Base-by-base conservation (phyloP, 2,888 invertebrate species). In the Alviniconcha strummeri region DNA sequence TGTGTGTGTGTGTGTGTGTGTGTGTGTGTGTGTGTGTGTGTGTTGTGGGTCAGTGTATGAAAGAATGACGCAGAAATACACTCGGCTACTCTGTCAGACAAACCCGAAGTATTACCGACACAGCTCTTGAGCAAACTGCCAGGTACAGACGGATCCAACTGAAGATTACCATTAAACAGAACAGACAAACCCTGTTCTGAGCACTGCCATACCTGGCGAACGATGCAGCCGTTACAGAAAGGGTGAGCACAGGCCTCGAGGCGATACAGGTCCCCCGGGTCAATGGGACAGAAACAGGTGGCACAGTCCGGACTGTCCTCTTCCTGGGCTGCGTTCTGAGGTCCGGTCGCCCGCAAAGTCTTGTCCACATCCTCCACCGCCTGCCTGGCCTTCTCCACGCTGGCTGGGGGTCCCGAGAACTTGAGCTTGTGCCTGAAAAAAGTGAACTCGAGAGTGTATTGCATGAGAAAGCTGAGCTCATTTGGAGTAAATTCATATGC, bases 181-280 rank as follows among this genome's bases (percentile, higher is more conserved):
- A 36, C 36, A 0, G 36, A 36, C 36, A 36, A 3, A 36, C 36
- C 3, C 36, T 36, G 36, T 36, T 36, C 36, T 36, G 36, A 36
- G 36, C 36, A 36, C 36, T 36, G n/a, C 36, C 57, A 64, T 64
- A 79, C 64, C 79, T 88, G 88, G 11, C 79, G 79, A 17, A 85
- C 85, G 8, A 90, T 69, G 82, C 92, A 93, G 4, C 86, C 86
- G 5, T 78, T 82, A 83, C 92, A 93, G 80, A 91, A 92, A 6
- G 89, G 85, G 85, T 93, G 92, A 4, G 91, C 92, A 85, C 92
- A 92, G 17, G 84, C 86, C 77, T 92, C 91, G 17, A 91, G 85
- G 17, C 91, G 86, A 78, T 89, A 90, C n/a, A 90, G 81, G 13
- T 89, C 88, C 0, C n/a, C 52, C 11, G 36, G 80, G 6, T 90